A percentile compares a stretch with the other conserved stretches of the same genome.
Conservation (phyloP, 2,888 invertebrate species). For the Sthenelais limicola region DNA sequence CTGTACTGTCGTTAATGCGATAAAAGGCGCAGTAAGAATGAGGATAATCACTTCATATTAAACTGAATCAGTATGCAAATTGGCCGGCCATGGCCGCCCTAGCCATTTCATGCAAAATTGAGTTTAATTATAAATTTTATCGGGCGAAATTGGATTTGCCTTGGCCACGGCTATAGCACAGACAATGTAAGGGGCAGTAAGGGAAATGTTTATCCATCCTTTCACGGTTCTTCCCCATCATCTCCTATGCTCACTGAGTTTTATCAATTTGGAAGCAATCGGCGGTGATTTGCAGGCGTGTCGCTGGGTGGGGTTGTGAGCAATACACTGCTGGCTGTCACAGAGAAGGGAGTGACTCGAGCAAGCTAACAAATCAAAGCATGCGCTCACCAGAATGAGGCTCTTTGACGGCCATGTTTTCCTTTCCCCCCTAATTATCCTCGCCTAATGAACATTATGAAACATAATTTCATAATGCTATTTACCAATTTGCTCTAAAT, state of each 20-base stretch:
- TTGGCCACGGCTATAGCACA: slow-evolving; percentile 13
- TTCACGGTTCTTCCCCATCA: slow-evolving; percentile 23
- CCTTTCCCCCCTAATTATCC: slow-evolving; percentile 6
- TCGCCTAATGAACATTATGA: slow-evolving; percentile 37
- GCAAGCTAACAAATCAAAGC: slow-evolving; percentile 31
- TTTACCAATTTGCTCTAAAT: slow-evolving; percentile 35
- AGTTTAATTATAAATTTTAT: slow-evolving; percentile 43
- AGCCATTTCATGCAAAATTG: slow-evolving; percentile 42
- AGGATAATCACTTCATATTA: slow-evolving; percentile 36
- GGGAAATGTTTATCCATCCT: slow-evolving; percentile 25
- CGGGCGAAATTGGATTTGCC: slow-evolving; percentile 38
- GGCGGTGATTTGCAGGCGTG: slow-evolving; percentile 10
- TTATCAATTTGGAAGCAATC: slow-evolving; percentile 29
- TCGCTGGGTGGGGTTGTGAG: not conserved
- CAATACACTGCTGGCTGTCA: not conserved
- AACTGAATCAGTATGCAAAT: slow-evolving; percentile 39
- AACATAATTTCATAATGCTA: slow-evolving; percentile 39
- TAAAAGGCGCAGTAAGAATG: slow-evolving; percentile 35
- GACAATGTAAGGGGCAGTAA: slow-evolving; percentile 22
- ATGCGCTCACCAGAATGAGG: slow-evolving; percentile 33
- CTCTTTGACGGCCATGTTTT: slow-evolving; percentile 35
- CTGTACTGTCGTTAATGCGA: slow-evolving; percentile 18
- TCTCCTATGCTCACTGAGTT: slow-evolving; percentile 10
- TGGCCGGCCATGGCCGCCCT: slow-evolving; percentile 22
- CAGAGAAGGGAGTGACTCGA: not conserved